phyloP scores from a whole-genome alignment of 2,888 invertebrate genomes.

The Leucophenga maculata region DNA sequence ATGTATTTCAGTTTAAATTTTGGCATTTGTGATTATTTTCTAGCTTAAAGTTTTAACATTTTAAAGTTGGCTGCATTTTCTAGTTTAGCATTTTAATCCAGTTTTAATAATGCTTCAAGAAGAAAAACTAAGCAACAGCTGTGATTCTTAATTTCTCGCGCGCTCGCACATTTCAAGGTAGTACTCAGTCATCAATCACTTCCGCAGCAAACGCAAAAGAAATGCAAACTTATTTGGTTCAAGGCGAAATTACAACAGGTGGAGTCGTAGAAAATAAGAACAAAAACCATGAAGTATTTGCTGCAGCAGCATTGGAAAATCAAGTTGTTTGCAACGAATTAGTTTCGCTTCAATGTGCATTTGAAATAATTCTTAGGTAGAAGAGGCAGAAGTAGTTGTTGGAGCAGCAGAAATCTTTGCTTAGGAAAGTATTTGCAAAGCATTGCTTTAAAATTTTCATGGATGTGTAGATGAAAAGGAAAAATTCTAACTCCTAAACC shows the following conservation, averaged over 20 bases:
- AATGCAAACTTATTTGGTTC: constrained; percentile 4
- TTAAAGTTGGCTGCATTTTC: no score
- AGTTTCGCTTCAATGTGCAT: not conserved
- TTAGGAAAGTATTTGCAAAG: no score
- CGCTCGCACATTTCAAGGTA: not conserved
- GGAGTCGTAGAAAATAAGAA: not conserved
- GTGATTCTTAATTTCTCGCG: constrained; percentile 5
- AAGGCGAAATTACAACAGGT: not conserved
- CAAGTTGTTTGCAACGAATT: not conserved
- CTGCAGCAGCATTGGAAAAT: no score
- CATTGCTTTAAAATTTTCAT: no score
- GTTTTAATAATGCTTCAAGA: not conserved
- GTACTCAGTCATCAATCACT: not conserved
- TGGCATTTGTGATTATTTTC: not conserved
- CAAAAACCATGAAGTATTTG: not conserved
- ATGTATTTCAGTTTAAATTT: not conserved
- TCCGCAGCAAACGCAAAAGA: not conserved
- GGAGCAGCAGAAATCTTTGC: no score
- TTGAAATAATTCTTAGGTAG: not conserved
- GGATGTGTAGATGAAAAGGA: no score
- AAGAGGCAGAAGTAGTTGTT: no score
- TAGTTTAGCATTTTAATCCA: not conserved
- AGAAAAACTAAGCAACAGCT: not conserved
- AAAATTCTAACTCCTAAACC: no score
- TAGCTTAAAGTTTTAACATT: no score